Evolutionary conservation across 2,797 vertebrate genomes (phyloP).

Genomic region (Poeciliopsis paucimaculata): DNA sequence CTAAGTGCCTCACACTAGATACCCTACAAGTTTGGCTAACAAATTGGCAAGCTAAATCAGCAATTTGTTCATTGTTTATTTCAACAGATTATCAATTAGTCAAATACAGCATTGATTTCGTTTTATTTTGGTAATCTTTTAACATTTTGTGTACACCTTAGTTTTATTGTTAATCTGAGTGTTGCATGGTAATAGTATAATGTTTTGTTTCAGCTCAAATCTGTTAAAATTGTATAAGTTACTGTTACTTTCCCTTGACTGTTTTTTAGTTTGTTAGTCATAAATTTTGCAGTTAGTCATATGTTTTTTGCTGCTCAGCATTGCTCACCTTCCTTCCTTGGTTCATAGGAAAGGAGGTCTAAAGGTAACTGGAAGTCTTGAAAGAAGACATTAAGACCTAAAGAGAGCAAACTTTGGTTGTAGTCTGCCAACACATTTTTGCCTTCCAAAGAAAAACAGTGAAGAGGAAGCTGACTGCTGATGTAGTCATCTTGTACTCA

Average conservation of each 20-base stretch:
- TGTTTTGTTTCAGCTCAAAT: background rate
- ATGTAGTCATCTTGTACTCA: slow-evolving; percentile 74
- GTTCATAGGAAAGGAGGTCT: slow-evolving; percentile 38
- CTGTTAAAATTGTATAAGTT: background rate
- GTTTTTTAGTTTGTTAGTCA: slow-evolving; percentile 45
- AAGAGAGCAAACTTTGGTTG: slow-evolving; percentile 29
- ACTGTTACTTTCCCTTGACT: background rate
- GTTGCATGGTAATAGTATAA: background rate
- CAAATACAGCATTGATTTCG: background rate
- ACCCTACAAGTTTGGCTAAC: background rate
- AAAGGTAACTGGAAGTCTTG: slow-evolving; percentile 29
- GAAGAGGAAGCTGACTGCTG: slow-evolving; percentile 75
- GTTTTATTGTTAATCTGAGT: background rate
- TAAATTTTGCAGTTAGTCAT: slow-evolving; percentile 41
- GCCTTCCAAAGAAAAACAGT: slow-evolving; percentile 65
- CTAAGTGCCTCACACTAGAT: background rate
- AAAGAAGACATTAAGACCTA: slow-evolving; percentile 28
- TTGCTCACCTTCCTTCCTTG: slow-evolving; percentile 61
- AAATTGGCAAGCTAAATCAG: background rate
- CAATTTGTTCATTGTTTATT: background rate
- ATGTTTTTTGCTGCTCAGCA: slow-evolving; percentile 13
- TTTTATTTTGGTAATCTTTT: background rate
- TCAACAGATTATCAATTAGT: background rate
- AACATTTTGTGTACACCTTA: background rate
- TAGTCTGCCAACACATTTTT: slow-evolving; percentile 46